phyloP scores from a whole-genome alignment of 2,113 vertebrate genomes.

The Delphinapterus leucas region DNA sequence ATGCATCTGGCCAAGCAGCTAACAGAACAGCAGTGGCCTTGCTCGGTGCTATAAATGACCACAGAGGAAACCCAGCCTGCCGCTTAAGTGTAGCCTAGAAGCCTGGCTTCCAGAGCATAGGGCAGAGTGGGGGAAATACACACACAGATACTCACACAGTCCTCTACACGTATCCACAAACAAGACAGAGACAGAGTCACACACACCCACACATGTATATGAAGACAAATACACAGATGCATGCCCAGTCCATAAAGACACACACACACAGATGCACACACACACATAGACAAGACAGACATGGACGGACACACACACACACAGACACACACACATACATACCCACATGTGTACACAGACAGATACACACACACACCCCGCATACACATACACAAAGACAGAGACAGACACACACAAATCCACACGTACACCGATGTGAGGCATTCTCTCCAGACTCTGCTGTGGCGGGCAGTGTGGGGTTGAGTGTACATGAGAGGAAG shows the following conservation, averaged over 20 bases:
- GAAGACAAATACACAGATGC: neutral
- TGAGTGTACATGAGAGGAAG: neutral
- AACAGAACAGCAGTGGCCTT: neutral
- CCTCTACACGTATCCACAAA: neutral
- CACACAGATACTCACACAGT: neutral
- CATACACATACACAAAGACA: neutral
- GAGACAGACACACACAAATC: neutral
- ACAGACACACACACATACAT: neutral
- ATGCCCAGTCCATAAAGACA: neutral
- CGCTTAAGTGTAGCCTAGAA: neutral
- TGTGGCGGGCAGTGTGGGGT: neutral
- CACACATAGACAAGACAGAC: neutral
- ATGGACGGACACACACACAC: no score
- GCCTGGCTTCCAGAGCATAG: neutral
- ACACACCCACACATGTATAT: no score
- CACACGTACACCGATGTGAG: neutral
- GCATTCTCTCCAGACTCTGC: neutral
- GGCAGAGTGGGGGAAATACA: neutral
- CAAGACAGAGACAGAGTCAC: neutral
- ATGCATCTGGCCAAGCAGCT: neutral
- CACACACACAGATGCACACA: neutral
- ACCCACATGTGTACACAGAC: neutral
- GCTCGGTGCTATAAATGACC: neutral
- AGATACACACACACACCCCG: rapidly evolving
- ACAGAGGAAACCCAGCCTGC: neutral